Evolutionary conservation across 1,140 invertebrate species (phyloP).

Genomic region (Heliconius melpomene): DNA sequence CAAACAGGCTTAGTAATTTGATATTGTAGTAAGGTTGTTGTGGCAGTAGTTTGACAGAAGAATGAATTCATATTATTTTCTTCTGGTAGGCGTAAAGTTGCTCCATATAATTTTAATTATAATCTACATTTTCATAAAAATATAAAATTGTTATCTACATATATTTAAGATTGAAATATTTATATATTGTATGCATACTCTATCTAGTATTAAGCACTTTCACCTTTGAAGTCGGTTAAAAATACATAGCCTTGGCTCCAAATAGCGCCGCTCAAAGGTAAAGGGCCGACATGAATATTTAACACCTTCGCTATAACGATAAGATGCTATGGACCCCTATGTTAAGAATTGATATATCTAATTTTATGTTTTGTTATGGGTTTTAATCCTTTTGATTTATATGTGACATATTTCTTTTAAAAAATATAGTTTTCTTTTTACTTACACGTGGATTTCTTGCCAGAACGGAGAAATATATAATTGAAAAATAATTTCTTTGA

Average conservation of each 20-base stretch:
- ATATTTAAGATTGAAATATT: not conserved
- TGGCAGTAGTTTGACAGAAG: too few species aligned
- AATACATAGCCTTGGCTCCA: slow-evolving; percentile 15
- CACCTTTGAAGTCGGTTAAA: slow-evolving; percentile 17
- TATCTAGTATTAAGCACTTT: not conserved
- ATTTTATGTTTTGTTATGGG: not conserved
- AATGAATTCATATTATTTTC: too few species aligned
- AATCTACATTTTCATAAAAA: not conserved
- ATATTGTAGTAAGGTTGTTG: too few species aligned
- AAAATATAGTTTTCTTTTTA: too few species aligned
- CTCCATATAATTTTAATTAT: not conserved
- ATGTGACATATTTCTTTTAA: too few species aligned
- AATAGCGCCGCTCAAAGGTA: slow-evolving; percentile 13
- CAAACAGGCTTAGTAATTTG: too few species aligned
- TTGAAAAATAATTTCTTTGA: too few species aligned
- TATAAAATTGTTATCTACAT: not conserved
- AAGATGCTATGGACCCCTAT: not conserved
- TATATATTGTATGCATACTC: not conserved
- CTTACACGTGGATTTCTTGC: too few species aligned
- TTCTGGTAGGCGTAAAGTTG: too few species aligned
- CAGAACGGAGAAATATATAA: too few species aligned
- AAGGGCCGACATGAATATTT: slow-evolving; percentile 32
- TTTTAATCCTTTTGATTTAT: too few species aligned
- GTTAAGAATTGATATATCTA: not conserved
- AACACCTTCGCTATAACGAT: slow-evolving; percentile 14